These are phyloP conservation scores for Caenorhabditis japonica DNA, from an alignment of 2,888 invertebrate species.

Conservation along the genomic window DNA sequence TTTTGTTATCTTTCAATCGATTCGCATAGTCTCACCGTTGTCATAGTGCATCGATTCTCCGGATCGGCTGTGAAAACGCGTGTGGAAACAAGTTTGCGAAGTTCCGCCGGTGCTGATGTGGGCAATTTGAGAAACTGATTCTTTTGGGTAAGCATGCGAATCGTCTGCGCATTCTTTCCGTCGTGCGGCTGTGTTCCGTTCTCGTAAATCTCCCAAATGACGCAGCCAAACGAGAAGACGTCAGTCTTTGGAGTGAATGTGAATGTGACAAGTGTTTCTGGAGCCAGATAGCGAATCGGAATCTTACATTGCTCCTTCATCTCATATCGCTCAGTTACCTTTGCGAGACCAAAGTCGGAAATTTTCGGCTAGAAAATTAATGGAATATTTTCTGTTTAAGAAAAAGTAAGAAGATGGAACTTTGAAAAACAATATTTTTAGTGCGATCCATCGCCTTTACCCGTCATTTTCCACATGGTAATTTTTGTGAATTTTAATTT, in stretches of 20 bases:
- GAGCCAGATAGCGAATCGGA: conserved; percentile 40
- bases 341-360: conserved; percentile 31
- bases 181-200: conserved; percentile 47
- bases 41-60: conserved; percentile 49
- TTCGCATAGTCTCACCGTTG: conserved; percentile 13
- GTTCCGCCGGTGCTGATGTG: conserved; percentile 16
- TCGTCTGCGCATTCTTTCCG: conserved; percentile 37
- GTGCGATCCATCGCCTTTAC: too few species aligned
- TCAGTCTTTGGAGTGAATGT: conserved; percentile 46
- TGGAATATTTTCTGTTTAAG: too few species aligned
- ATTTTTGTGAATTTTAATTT: too few species aligned
- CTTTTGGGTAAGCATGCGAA: conserved; percentile 36
- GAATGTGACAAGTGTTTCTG: conserved; percentile 43
- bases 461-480: too few species aligned
- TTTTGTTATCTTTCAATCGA: too few species aligned
- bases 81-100: conserved; percentile 26
- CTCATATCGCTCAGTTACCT: not conserved
- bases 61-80: conserved; percentile 42
- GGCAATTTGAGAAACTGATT: conserved; percentile 37
- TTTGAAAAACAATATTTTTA: too few species aligned
- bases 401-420: too few species aligned
- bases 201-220: conserved; percentile 55
- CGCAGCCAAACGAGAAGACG: conserved; percentile 53
- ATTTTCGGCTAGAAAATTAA: conserved; percentile 37
- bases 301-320: conserved; percentile 36